These are phyloP conservation scores for Lasiommata megera DNA, from an alignment of 2,888 invertebrate species.

Conservation along the genomic window DNA sequence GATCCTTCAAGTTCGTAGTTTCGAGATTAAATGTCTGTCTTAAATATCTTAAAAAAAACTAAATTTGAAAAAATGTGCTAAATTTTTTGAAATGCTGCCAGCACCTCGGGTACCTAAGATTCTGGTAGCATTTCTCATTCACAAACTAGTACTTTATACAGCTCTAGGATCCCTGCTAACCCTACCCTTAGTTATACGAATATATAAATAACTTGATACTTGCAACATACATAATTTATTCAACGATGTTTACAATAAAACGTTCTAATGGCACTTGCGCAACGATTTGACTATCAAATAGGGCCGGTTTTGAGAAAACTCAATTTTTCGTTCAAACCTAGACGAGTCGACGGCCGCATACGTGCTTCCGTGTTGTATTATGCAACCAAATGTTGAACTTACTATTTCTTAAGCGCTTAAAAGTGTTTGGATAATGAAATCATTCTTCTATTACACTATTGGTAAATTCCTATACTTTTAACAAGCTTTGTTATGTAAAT, in stretches of 20 bases:
- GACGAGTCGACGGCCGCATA: constrained; percentile 51
- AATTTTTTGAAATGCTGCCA: too few relatives aligned
- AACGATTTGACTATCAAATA: constrained; percentile 66
- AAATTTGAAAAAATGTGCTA: too few relatives aligned
- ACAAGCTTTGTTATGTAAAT: too few relatives aligned
- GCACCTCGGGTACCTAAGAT: too few relatives aligned
- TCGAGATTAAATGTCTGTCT: too few relatives aligned
- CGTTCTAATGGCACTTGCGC: constrained; percentile 48
- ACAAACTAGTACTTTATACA: too few relatives aligned
- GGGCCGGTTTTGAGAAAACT: constrained; percentile 53
- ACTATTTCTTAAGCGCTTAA: constrained; percentile 28
- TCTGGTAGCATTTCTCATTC: too few relatives aligned
- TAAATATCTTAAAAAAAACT: too few relatives aligned
- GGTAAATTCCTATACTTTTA: background rate
- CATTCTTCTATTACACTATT: too few relatives aligned
- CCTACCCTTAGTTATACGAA: too few relatives aligned
- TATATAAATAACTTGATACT: background rate
- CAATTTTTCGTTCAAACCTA: constrained; percentile 55
- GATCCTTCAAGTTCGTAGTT: too few relatives aligned
- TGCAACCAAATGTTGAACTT: constrained; percentile 63
- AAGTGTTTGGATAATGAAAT: background rate
- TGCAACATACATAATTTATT: background rate
- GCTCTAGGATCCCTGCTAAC: too few relatives aligned
- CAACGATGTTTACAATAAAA: constrained; percentile 21
- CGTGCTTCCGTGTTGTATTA: constrained; percentile 55